phyloP scores from a whole-genome alignment of 1,140 invertebrate genomes.

The Hydropsyche tenuis region DNA sequence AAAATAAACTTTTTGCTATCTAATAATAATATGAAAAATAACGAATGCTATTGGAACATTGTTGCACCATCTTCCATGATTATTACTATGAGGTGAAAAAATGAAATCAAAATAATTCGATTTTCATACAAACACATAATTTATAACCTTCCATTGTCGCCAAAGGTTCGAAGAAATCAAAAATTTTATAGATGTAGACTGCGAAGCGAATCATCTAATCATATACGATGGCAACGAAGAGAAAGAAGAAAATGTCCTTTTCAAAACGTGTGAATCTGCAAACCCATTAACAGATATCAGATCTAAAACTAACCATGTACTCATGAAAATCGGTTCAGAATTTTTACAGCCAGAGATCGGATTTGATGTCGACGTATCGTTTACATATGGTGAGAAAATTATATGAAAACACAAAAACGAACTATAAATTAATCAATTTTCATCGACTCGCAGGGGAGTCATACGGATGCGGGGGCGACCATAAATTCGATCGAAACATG shows the following conservation, averaged over 20 bases:
- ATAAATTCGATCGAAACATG: slow-evolving; percentile 60
- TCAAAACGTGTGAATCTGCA: slow-evolving; percentile 63
- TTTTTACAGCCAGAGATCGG: not conserved
- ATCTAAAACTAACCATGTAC: slow-evolving; percentile 55
- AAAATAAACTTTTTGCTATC: too few species aligned
- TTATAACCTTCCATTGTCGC: too few species aligned
- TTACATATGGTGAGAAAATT: not conserved
- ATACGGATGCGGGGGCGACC: slow-evolving; percentile 71
- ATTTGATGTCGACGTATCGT: not conserved
- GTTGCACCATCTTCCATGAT: slow-evolving; percentile 69
- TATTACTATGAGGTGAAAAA: slow-evolving; percentile 58
- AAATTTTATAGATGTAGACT: slow-evolving; percentile 50
- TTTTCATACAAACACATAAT: too few species aligned
- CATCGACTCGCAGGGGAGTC: slow-evolving; percentile 56
- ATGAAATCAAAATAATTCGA: slow-evolving; percentile 1
- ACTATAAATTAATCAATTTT: not conserved
- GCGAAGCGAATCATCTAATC: not conserved
- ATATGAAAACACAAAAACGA: not conserved
- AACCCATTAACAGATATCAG: slow-evolving; percentile 56
- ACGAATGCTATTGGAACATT: slow-evolving; percentile 75
- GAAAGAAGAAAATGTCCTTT: slow-evolving; percentile 52
- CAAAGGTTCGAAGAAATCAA: slow-evolving; percentile 60
- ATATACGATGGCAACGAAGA: not conserved
- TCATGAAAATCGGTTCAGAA: not conserved
- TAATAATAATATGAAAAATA: too few species aligned